These are phyloP conservation scores for Rhadinocentrus ornatus DNA, from an alignment of 2,797 vertebrate genomes.

Conservation along the genomic window DNA sequence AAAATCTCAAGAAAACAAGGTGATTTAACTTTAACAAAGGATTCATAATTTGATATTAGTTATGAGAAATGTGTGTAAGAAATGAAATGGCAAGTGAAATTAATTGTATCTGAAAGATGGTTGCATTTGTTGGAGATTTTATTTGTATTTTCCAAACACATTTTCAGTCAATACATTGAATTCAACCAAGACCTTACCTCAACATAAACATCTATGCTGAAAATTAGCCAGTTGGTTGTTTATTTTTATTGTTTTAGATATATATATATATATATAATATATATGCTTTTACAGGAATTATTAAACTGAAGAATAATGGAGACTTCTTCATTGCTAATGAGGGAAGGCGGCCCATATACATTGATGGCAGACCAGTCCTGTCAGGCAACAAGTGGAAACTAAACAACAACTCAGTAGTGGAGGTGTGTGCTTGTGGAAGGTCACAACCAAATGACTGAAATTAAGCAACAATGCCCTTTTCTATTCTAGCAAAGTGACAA, in stretches of 20 bases:
- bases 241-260: no score
- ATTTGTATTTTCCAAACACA: neutral
- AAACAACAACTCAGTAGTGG: constrained; percentile 96
- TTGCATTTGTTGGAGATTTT: neutral
- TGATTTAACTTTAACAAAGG: constrained; percentile 41
- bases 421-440: constrained; percentile 79
- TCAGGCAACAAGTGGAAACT: constrained; percentile 96
- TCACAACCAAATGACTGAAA: neutral
- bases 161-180: neutral
- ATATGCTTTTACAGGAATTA: constrained; percentile 85
- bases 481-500: neutral
- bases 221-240: neutral
- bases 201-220: neutral
- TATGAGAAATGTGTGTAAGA: neutral
- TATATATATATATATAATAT: no score
- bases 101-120: neutral
- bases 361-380: constrained; percentile 93
- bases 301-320: constrained; percentile 96
- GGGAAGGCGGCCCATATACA: constrained; percentile 93
- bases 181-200: neutral
- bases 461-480: neutral
- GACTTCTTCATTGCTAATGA: constrained; percentile 98
- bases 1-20: constrained; percentile 98
- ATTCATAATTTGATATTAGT: neutral
- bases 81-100: neutral